phyloP scores from a whole-genome alignment of 2,113 vertebrate species.

The Amphiprion percula region DNA sequence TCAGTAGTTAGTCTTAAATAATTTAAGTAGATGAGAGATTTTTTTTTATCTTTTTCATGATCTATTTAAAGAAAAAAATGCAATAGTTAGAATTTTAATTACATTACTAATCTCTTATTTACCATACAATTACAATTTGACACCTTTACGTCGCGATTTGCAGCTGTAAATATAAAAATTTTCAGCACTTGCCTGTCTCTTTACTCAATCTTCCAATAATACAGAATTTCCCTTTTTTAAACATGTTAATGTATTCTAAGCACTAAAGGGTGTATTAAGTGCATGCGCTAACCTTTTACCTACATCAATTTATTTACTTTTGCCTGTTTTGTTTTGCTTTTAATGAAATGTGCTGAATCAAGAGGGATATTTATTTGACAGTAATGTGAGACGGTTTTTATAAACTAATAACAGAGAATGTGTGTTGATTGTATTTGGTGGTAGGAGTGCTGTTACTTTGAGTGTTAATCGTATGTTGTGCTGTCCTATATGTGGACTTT shows the following conservation, averaged over 20 bases:
- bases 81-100: too few relatives aligned
- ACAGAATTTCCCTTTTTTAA: conserved; percentile 6
- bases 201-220: background rate
- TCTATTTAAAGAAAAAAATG: too few relatives aligned
- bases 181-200: background rate
- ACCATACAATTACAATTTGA: too few relatives aligned
- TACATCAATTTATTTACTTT: background rate
- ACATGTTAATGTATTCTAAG: conserved; percentile 4
- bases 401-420: conserved; percentile 7
- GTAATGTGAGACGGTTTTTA: conserved; percentile 13
- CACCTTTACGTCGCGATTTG: background rate
- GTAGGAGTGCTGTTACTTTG: background rate
- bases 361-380: background rate
- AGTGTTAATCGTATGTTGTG: conserved; percentile 8
- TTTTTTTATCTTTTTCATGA: too few relatives aligned
- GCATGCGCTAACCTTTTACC: conserved; percentile 29
- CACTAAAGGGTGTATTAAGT: conserved; percentile 11
- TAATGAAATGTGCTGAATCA: conserved; percentile 6
- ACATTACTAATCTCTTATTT: too few relatives aligned
- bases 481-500: conserved; percentile 17
- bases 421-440: conserved; percentile 5
- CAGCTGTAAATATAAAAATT: background rate
- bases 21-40: background rate
- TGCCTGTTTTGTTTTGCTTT: conserved; percentile 9
- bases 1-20: background rate